These are phyloP conservation scores for Sander vitreus DNA, from an alignment of 2,113 vertebrate species.

Conservation along the genomic window DNA sequence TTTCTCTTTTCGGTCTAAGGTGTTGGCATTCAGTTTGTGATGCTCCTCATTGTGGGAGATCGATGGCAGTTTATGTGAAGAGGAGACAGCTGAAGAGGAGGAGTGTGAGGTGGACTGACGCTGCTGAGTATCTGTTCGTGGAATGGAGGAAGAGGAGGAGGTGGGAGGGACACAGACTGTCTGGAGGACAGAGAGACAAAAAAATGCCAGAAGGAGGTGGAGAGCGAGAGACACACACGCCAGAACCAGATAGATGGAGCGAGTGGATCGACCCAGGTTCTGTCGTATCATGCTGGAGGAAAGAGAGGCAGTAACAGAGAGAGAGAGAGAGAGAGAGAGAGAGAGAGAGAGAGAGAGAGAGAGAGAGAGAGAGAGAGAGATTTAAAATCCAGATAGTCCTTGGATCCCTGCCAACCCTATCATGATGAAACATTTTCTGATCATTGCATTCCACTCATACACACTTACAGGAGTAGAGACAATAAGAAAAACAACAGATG, in stretches of 20 bases:
- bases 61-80: constrained; percentile 48
- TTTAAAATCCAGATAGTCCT: constrained; percentile 5
- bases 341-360: constrained; percentile 36
- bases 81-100: constrained; percentile 43
- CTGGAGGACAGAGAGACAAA: constrained; percentile 70
- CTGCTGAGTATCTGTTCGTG: constrained; percentile 26
- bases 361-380: constrained; percentile 18
- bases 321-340: constrained; percentile 38
- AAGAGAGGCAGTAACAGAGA: constrained; percentile 35
- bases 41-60: constrained; percentile 5
- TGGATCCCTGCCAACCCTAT: constrained; percentile 3
- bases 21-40: constrained; percentile 8
- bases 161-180: constrained; percentile 64
- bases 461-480: neutral
- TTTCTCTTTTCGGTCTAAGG: neutral
- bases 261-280: constrained; percentile 76
- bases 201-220: constrained; percentile 82
- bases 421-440: constrained; percentile 24
- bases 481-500: neutral
- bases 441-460: neutral
- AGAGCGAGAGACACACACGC: constrained; percentile 81
- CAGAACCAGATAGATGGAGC: constrained; percentile 81
- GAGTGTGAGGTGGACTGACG: constrained; percentile 27
- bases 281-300: constrained; percentile 69
- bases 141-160: constrained; percentile 50